phyloP scores from a whole-genome alignment of 2,888 invertebrate genomes.

The Pollenia amentaria region DNA sequence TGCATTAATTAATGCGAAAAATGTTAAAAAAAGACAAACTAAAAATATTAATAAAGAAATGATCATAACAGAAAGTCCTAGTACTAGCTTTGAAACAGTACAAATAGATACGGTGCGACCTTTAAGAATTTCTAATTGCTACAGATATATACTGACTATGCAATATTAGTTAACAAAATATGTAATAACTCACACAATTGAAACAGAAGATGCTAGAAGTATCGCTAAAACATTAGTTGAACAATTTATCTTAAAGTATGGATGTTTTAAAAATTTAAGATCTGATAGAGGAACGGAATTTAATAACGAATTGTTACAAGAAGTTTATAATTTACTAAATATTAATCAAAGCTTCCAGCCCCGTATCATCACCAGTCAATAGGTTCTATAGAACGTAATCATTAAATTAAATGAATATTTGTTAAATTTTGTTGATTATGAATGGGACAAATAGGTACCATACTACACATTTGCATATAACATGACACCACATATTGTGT shows the following conservation, averaged over 20 bases:
- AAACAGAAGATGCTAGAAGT: too few relatives aligned
- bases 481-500: too few relatives aligned
- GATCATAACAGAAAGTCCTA: not conserved
- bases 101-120: not conserved
- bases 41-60: not conserved
- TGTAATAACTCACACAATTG: too few relatives aligned
- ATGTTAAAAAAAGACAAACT: not conserved
- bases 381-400: not conserved
- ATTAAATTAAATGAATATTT: not conserved
- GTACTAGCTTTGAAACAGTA: not conserved
- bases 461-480: too few relatives aligned
- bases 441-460: too few relatives aligned
- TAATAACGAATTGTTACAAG: not conserved
- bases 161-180: not conserved
- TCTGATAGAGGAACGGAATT: not conserved
- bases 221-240: too few relatives aligned
- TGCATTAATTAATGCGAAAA: too few relatives aligned
- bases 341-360: not conserved
- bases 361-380: not conserved
- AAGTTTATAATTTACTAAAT: not conserved
- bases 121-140: too few relatives aligned
- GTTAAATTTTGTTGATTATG: too few relatives aligned
- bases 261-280: not conserved
- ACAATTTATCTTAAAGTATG: too few relatives aligned
- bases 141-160: not conserved